Conservation (phyloP, 2,888 invertebrate species). For the Priapulus caudatus region DNA sequence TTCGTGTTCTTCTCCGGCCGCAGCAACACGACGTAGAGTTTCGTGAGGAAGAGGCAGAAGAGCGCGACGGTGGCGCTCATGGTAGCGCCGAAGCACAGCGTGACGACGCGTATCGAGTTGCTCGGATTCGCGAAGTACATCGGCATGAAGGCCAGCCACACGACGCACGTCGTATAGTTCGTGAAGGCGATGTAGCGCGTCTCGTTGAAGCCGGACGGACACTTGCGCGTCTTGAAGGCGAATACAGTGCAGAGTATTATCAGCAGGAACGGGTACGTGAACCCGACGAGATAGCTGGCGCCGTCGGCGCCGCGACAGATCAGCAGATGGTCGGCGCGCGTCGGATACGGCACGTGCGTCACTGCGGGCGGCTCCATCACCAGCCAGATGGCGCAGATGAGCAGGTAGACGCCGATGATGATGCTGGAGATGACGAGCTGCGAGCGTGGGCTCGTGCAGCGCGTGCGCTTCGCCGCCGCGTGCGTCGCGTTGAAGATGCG, state of each 20-base stretch:
- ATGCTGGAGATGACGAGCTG: constrained; percentile 45
- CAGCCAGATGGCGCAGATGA: constrained; percentile 44
- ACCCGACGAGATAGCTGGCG: constrained; percentile 42
- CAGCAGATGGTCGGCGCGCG: constrained; percentile 27
- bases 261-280: constrained; percentile 45
- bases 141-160: constrained; percentile 48
- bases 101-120: constrained; percentile 43
- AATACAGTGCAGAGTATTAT: constrained; percentile 46
- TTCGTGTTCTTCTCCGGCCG: constrained; percentile 49
- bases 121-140: constrained; percentile 44
- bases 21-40: constrained; percentile 46
- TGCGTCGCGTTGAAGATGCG: constrained; percentile 42
- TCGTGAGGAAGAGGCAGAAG: constrained; percentile 45
- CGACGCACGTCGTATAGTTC: constrained; percentile 46
- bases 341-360: constrained; percentile 36
- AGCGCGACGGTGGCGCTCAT: constrained; percentile 46
- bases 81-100: constrained; percentile 44
- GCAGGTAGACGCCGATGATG: constrained; percentile 39
- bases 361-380: constrained; percentile 41
- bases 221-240: constrained; percentile 47
- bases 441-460: constrained; percentile 38
- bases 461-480: constrained; percentile 37
- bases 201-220: constrained; percentile 49
- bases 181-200: constrained; percentile 47
- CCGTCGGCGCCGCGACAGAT: constrained; percentile 42